Percentiles rank a stretch among this genome's conserved stretches.
Conservation (phyloP, 2,888 invertebrate species). For the Sclerodermus sp. region DNA sequence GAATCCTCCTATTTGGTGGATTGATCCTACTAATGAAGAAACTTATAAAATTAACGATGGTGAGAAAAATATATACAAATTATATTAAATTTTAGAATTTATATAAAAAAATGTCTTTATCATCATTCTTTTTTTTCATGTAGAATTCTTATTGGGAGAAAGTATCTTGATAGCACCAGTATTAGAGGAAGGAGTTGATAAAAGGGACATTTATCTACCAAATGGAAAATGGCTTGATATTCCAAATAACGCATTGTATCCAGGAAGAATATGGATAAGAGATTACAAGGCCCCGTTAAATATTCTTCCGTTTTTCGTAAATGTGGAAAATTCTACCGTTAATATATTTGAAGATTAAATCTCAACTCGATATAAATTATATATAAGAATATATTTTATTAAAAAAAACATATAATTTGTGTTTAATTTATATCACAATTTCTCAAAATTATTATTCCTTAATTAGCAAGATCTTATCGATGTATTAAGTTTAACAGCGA, state of each 20-base stretch:
- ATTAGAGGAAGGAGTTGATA: conserved; percentile 63
- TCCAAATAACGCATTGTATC: conserved; percentile 48
- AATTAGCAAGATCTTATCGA: conserved; percentile 61
- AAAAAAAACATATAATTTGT: neutral
- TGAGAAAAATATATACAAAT: conserved; percentile 23
- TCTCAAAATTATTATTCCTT: conserved; percentile 31
- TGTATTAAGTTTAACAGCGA: conserved; percentile 60
- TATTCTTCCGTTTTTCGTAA: conserved; percentile 69
- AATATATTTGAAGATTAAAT: conserved; percentile 4
- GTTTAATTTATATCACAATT: conserved; percentile 3
- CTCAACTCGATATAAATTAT: conserved; percentile 6
- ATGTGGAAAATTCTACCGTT: conserved; percentile 12
- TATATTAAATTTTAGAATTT: conserved; percentile 1
- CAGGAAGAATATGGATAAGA: conserved; percentile 66
- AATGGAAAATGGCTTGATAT: conserved; percentile 73
- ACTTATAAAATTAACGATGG: conserved; percentile 61
- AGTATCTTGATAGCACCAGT: conserved; percentile 79
- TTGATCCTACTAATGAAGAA: conserved; percentile 68
- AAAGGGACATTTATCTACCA: conserved; percentile 76
- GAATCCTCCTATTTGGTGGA: conserved; percentile 85
- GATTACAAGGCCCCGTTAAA: conserved; percentile 70
- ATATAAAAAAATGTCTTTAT: neutral
- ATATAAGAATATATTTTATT: conserved; percentile 4
- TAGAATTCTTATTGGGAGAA: conserved; percentile 81
- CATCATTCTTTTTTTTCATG: too few relatives aligned